Base-by-base conservation (phyloP, 2,888 invertebrate genomes). In the Habroteleia sp. region DNA sequence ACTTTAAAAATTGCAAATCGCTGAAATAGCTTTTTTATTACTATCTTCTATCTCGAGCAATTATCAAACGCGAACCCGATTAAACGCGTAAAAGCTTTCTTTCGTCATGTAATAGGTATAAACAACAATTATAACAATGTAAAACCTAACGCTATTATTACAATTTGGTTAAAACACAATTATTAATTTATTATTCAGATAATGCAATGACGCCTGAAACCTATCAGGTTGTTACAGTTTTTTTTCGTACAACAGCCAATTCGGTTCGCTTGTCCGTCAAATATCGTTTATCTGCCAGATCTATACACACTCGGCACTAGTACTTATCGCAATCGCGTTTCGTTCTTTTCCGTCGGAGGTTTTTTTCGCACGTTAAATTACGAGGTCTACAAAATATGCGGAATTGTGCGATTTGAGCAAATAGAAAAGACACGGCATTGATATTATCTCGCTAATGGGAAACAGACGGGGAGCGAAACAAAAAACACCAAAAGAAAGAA, bases 181-280 rank as follows among this genome's bases (percentile, higher is more conserved):
- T 83, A 82, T 79, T 77, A 80, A 72, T 83, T 82, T 83, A 86
- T 86, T 85, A 85, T 84, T 80, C 82, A 83, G 79, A 80, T 82
- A 81, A 83, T 81, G 79, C 63, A 75, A 71, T 65, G 76, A 79
- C 79, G 80, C 78, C 76, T 66, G 75, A 62, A 65, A 42, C 58
- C 46, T 66, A 50, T 62, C 37, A 29, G 33, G 72, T 29, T 20
- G 44, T 77, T 68, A 74, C 68, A 62, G 69, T 62, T 56, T 33
- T 42, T 33, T 42, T 56, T 41, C 37, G 52, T 37, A 31, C 48
- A 77, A 68, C 62, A 56, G 42, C 44, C 56, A 58, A 71, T 74
- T 77, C 72, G 63, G 46, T 37, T 44, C 46, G 65, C 62, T 54
- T 68, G 75, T 75, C 75, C 60, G 68, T 77, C 75, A 76, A 76